Evolutionary conservation across 2,113 vertebrate genomes (phyloP), one percentile per base, ranked within the genome.

Genomic region (Pristiophorus japonicus): DNA sequence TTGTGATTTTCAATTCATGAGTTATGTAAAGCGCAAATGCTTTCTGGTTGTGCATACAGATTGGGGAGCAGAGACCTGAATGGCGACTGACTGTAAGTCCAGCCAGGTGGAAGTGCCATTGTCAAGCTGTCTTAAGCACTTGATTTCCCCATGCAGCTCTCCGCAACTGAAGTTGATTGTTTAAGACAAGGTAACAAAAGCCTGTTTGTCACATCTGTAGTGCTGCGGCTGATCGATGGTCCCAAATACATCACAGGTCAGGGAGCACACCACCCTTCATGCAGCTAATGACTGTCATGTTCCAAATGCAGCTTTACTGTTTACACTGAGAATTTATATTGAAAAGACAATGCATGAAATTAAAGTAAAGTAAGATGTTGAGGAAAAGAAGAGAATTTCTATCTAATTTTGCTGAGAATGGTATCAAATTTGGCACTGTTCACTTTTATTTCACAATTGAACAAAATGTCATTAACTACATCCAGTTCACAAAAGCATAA

Each of bases 141-240:
- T 92, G 88, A 66, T 95, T 87, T 95, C 95, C 95, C 94, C 47
- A 47, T 95, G 95, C 63, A 84, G 3, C 20, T 96, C n/a, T 75
- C n/a, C n/a, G 1, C 95, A 92, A 95, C 62, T 47, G 11, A 78
- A 95, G 55, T 95, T 95, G 95, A 75, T 95, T 78, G 91, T 93
- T 96, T 88, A 93, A 95, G 92, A 65, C 67, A 55, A 59, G n/a
- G 47, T 94, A 94, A 95, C 81, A 93, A 95, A 96, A 63, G 5
- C 0, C 0, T 95, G 63, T 0, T 81, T 91, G 1, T 34, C 38
- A 95, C 96, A 95, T 45, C 96, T 95, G 16, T 38, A 95, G 0
- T 55, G 95, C 59, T 51, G 51, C 93, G n/a, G 22, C 66, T 91
- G 96, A 95, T 0, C 20, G 95, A 96, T 96, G 84, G 51, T 20